Conservation (phyloP, 2,888 invertebrate species). For the Nephrotoma appendiculata region DNA sequence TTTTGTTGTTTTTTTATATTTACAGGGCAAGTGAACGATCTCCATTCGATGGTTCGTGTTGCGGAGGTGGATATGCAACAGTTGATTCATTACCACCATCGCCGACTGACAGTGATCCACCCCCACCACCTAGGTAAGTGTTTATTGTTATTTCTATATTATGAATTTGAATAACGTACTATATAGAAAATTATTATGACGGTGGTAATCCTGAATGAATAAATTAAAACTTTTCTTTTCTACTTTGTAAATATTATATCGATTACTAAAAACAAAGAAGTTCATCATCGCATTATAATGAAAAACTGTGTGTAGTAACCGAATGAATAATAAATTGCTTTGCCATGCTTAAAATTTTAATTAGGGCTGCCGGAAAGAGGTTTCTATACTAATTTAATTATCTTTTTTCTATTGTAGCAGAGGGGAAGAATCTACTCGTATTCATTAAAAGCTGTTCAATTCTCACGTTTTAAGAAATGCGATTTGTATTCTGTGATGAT, state of each 20-base stretch:
- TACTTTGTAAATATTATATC: not conserved
- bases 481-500: not conserved
- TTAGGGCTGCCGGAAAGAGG: not conserved
- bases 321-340: not conserved
- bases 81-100: conserved; percentile 62
- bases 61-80: conserved; percentile 63
- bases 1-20: conserved; percentile 9
- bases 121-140: conserved; percentile 29
- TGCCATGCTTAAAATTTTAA: not conserved
- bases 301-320: not conserved
- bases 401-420: not conserved
- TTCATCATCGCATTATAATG: too few relatives aligned
- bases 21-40: conserved; percentile 65
- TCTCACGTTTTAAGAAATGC: not conserved
- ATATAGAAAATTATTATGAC: too few relatives aligned
- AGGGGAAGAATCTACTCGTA: not conserved
- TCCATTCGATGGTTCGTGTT: conserved; percentile 78
- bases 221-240: not conserved
- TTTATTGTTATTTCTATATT: not conserved
- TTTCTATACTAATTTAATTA: not conserved
- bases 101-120: conserved; percentile 52
- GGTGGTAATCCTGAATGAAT: not conserved
- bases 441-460: not conserved
- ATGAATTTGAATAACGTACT: not conserved
- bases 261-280: too few relatives aligned